These are phyloP conservation scores for Aramus guarauna DNA, from an alignment of 2,113 vertebrate genomes.

Conservation along the genomic window DNA sequence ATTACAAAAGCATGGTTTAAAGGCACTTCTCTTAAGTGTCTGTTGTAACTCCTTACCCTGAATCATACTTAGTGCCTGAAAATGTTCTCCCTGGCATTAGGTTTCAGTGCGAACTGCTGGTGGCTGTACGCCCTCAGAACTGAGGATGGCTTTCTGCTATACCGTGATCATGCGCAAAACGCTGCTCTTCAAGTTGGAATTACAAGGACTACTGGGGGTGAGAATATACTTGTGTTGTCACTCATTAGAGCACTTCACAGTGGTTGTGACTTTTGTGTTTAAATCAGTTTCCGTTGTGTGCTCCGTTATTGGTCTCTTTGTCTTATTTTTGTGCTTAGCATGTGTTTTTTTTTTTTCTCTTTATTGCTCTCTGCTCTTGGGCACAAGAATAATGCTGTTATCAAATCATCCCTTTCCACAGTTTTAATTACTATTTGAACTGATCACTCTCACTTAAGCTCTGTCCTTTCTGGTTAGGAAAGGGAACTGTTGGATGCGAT, in stretches of 20 bases:
- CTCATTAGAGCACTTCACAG: neutral
- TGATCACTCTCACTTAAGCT: neutral
- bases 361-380: neutral
- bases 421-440: too few species aligned
- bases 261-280: neutral
- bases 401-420: too few species aligned
- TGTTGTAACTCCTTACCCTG: neutral
- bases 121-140: neutral
- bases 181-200: neutral
- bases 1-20: neutral
- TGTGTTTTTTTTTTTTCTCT: neutral
- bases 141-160: neutral
- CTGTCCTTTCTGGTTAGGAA: neutral
- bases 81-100: neutral
- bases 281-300: neutral
- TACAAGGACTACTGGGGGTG: neutral
- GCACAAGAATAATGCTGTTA: neutral
- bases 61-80: neutral
- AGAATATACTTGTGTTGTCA: rapidly evolving
- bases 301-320: neutral
- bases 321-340: neutral
- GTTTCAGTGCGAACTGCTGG: rapidly evolving
- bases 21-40: neutral
- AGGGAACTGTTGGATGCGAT: neutral
- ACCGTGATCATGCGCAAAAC: rapidly evolving